phyloP scores from a whole-genome alignment of 2,888 invertebrate species.

The Bhutanitis thaidina region DNA sequence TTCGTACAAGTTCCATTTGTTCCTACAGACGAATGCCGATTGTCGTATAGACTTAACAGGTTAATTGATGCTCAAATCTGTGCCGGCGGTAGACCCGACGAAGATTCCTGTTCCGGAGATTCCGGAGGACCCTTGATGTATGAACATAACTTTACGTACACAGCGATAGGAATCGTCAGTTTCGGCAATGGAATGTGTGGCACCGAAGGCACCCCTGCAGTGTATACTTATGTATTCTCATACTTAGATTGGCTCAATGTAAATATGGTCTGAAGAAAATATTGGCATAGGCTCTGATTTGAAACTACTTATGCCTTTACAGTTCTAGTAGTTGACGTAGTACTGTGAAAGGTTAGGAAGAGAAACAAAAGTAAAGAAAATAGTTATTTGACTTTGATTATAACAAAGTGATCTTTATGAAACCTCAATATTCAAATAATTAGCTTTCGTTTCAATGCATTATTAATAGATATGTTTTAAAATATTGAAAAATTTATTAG shows the following conservation, averaged over 20 bases:
- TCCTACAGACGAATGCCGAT: constrained; percentile 19
- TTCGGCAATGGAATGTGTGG: constrained; percentile 61
- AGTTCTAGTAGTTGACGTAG: no score
- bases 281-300: neutral
- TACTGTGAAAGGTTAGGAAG: no score
- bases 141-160: neutral
- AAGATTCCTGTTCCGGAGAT: constrained; percentile 81
- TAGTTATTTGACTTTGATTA: no score
- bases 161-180: constrained; percentile 41
- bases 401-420: no score
- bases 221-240: constrained; percentile 60
- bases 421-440: no score
- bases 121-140: constrained; percentile 7
- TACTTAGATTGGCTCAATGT: constrained; percentile 62
- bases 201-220: constrained; percentile 52
- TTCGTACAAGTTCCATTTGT: constrained; percentile 29
- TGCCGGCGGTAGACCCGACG: constrained; percentile 69
- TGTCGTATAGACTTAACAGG: neutral
- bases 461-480: no score
- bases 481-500: no score
- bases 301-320: no score
- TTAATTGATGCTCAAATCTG: constrained; percentile 62
- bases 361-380: no score
- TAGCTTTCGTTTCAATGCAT: no score
- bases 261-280: neutral